Evolutionary conservation across 2,797 vertebrate genomes (phyloP), one percentile per base, ranked within the genome.

Genomic region (Fundulus diaphanus): DNA sequence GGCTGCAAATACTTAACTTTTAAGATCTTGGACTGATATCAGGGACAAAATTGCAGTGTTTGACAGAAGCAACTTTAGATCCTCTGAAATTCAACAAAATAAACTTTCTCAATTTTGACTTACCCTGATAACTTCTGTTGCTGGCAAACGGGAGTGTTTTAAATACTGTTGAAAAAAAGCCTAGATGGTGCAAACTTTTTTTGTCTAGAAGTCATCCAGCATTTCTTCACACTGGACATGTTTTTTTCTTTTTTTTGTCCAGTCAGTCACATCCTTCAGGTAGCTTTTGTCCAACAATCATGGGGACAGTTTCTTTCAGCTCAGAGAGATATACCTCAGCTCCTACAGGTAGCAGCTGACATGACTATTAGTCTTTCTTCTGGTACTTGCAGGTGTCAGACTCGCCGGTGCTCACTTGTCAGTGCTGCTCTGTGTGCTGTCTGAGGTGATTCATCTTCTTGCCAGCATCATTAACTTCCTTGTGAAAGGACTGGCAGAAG

Each of bases 401-500:
- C 95, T 94, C 89, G 92, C 90, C 92, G 89, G 94, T 95, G 94
- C 96, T 96, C 91, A 93, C 92, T 95, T 94, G 93, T 97, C 96
- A 97, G 94, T 90, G 92, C 93, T 93, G 94, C 96, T 96, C 96
- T 95, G 95, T 95, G 96, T 96, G 95, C 87, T 95, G 96, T 97
- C 96, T 96, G 92, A 92, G 97, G 97, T 96, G 96, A 98, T 98
- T 97, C 95, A 97, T 98, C 97, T 97, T 97, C 95, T 94, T 97
- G 96, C 96, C 96, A 96, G 95, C 93, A 95, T 95, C 95, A 96
- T 97, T 96, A 95, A 96, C 95, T 96, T 96, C 96, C 96, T 95
- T 92, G 96, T 96, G 95, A 94, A 96, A 94, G 96, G 95, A 96
- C 95, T 96, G 96, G 97, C 96, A 96, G 94, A 91, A 94, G 96